Evolutionary conservation across 2,797 vertebrate species (phyloP).

Genomic region (Sebastes vulpes): DNA sequence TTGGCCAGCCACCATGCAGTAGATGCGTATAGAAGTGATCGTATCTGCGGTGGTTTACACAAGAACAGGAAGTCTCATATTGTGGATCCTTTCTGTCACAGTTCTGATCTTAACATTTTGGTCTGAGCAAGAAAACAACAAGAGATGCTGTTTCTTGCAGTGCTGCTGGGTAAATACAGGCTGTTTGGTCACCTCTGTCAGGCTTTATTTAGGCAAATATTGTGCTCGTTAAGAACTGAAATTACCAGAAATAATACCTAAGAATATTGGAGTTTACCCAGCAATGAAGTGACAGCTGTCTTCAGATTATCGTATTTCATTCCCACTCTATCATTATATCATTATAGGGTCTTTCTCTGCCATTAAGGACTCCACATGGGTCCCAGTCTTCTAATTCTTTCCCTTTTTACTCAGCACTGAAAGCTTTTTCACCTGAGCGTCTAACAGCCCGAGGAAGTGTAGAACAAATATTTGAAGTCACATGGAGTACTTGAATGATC

Average conservation of each 20-base stretch:
- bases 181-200: neutral
- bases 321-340: neutral
- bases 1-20: neutral
- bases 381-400: neutral
- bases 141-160: neutral
- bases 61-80: constrained; percentile 23
- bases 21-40: neutral
- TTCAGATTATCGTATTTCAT: neutral
- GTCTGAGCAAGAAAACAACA: neutral
- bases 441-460: neutral
- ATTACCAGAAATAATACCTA: neutral
- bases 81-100: neutral
- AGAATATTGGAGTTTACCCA: too few relatives aligned
- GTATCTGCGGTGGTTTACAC: constrained; percentile 1
- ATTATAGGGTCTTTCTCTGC: neutral
- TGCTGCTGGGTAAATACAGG: neutral
- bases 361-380: neutral
- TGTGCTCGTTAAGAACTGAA: neutral
- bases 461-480: constrained; percentile 40
- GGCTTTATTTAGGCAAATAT: neutral
- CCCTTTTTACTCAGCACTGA: neutral
- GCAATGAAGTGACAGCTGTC: neutral
- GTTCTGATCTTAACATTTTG: neutral
- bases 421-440: neutral
- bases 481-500: neutral